phyloP scores from a whole-genome alignment of 53 echinoderm and acorn worm species.

The Paracentrotus lividus region DNA sequence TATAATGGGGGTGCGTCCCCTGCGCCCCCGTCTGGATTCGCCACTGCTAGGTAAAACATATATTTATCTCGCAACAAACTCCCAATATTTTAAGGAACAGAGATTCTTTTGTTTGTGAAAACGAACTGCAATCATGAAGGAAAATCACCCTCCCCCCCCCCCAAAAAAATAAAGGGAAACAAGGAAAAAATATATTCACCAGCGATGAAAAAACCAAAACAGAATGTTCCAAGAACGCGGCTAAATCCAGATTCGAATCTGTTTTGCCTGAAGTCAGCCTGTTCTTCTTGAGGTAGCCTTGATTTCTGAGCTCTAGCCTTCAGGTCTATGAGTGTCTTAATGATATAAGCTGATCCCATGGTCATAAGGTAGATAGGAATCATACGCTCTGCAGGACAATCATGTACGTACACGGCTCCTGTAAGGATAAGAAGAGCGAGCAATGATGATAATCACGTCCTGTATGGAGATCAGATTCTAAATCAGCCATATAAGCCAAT shows the following conservation, averaged over 20 bases:
- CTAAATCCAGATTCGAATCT: not conserved
- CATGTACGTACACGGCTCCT: conserved; percentile 12
- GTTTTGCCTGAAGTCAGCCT: not conserved
- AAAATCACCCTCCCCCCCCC: no score
- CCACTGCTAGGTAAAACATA: no score
- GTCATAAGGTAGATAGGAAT: conserved; percentile 21
- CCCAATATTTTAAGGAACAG: no score
- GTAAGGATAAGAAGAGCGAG: not conserved
- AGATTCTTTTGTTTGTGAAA: no score
- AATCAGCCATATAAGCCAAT: no score
- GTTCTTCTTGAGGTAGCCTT: conserved; percentile 1
- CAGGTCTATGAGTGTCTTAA: not conserved
- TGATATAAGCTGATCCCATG: not conserved
- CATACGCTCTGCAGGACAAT: not conserved
- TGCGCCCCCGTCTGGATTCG: no score
- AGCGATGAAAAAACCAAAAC: conserved; percentile 33
- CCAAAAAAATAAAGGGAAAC: not conserved
- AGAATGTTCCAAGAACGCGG: not conserved
- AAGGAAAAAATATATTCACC: not conserved
- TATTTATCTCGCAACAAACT: no score
- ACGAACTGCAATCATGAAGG: no score
- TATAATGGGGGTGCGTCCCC: no score
- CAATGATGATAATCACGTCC: no score
- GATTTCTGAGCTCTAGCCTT: not conserved
- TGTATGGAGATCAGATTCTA: no score